Evolutionary conservation across 1,140 invertebrate genomes (phyloP).

Genomic region (Cephus cinctus): DNA sequence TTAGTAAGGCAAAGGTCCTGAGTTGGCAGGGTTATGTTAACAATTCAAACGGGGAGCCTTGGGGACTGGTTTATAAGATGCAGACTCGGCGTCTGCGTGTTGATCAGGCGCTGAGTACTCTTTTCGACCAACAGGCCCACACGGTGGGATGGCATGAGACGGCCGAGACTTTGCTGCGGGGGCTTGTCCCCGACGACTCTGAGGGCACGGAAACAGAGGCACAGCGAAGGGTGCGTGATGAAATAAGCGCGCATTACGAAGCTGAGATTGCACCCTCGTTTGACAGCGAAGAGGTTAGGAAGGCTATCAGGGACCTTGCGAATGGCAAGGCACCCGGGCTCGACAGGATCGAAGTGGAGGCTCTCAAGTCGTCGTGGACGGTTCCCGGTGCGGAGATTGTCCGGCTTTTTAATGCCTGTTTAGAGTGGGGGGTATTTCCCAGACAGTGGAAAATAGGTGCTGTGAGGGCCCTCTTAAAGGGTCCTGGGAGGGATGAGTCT

Average conservation of each 20-base stretch:
- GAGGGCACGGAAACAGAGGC: neutral
- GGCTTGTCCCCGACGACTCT: constrained; percentile 16
- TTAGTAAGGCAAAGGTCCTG: too few relatives aligned
- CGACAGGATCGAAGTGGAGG: constrained; percentile 13
- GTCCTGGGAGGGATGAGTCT: constrained; percentile 14
- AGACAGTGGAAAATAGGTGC: constrained; percentile 19
- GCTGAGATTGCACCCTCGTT: neutral
- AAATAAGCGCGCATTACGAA: neutral
- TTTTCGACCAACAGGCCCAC: too few relatives aligned
- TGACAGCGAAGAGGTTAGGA: neutral
- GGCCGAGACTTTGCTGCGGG: too few relatives aligned
- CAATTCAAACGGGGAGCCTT: too few relatives aligned
- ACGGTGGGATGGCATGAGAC: too few relatives aligned
- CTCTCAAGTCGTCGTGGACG: neutral
- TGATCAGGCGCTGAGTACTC: too few relatives aligned
- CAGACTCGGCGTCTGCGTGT: too few relatives aligned
- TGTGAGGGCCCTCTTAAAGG: constrained; percentile 21
- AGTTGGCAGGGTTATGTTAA: too few relatives aligned
- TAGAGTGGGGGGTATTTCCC: constrained; percentile 15
- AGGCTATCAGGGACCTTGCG: neutral
- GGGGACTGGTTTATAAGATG: too few relatives aligned
- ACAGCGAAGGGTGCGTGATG: constrained; percentile 6
- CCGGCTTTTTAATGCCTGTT: constrained; percentile 17
- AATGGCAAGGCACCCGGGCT: constrained; percentile 16
- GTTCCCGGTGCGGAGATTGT: neutral